Evolutionary conservation across 2,797 vertebrate species (phyloP), one percentile per base, ranked within the genome.

Genomic region (Miichthys miiuy): DNA sequence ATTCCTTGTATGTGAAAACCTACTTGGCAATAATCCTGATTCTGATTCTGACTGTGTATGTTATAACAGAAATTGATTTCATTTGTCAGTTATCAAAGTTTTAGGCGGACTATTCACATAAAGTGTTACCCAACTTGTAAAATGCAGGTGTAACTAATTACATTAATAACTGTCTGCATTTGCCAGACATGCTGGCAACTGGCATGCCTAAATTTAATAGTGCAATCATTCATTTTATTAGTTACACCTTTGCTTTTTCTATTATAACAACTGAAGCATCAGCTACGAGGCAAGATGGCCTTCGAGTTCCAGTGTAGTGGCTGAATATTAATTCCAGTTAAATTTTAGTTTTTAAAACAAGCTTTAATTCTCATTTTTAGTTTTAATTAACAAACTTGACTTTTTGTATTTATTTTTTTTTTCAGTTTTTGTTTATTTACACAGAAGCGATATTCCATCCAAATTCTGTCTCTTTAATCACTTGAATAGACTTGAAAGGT

Each of bases 211-310:
- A 51, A 60, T 2, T 70, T 16, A 65, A 44, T 18, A 14, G 10
- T 57, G 44, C 38, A 65, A 5, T 75, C 63, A 23, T 17, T 72
- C 18, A 55, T 34, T 63, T 21, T 27, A 44, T 72, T 72, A 52
- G 57, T 27, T 63, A 23, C 34, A 58, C 56, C 10, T 50, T 18
- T 41, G 30, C 10, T 44, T 46, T 72, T 23, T 21, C 30, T 16
- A 14, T 57, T 52, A 38, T 54, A 38, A 52, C 48, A 42, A 42
- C 8, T 51, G 18, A 8, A 61, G 50, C 4, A 2, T 51, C 69
- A 51, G 8, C 58, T 62, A 34, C 13, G 57, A 51, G 30, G 17
- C 21, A 52, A 18, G 17, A 52, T 52, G 47, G 47, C 68, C 27
- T 61, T 23, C 27, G 34, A 42, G 30, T 27, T 18, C 21, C 3